phyloP scores from a whole-genome alignment of 1,140 invertebrate species.

The Eupeodes corollae region DNA sequence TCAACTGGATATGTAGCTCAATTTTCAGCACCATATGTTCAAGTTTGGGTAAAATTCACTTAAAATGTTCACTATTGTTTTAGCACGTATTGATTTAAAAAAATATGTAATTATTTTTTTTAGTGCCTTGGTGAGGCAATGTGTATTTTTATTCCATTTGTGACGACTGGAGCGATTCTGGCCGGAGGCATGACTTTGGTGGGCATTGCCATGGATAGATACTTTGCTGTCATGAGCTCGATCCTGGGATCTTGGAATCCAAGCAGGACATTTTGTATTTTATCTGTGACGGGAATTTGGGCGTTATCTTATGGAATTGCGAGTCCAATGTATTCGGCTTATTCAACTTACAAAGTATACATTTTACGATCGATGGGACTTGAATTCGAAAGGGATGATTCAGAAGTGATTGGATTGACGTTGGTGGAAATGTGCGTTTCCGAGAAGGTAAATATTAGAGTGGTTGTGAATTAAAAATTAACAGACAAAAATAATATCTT shows the following conservation, averaged over 20 bases:
- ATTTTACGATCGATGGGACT: slow-evolving; percentile 6
- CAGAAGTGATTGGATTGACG: slow-evolving; percentile 10
- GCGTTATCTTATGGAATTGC: slow-evolving; percentile 26
- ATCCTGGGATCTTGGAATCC: slow-evolving; percentile 38
- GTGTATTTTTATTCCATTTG: slow-evolving; percentile 40
- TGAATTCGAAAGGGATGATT: too few relatives aligned
- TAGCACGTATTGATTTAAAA: background rate
- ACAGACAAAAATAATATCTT: too few relatives aligned
- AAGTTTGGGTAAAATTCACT: slow-evolving; percentile 28
- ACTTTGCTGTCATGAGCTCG: slow-evolving; percentile 36
- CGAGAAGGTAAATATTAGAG: slow-evolving; percentile 7
- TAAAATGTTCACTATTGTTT: background rate
- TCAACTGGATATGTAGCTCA: slow-evolving; percentile 19
- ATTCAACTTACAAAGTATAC: slow-evolving; percentile 13
- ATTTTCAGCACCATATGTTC: slow-evolving; percentile 16
- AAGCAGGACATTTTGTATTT: slow-evolving; percentile 13
- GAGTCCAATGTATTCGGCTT: slow-evolving; percentile 17
- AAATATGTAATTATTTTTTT: background rate
- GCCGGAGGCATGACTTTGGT: slow-evolving; percentile 42
- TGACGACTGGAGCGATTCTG: slow-evolving; percentile 40
- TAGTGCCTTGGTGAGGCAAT: slow-evolving; percentile 37
- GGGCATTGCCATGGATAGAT: slow-evolving; percentile 43
- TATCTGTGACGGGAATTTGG: slow-evolving; percentile 31
- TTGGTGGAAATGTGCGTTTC: slow-evolving; percentile 11
- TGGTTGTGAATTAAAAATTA: too few relatives aligned